Conservation (phyloP, 2,888 invertebrate species). For the Torymus tubicola region DNA sequence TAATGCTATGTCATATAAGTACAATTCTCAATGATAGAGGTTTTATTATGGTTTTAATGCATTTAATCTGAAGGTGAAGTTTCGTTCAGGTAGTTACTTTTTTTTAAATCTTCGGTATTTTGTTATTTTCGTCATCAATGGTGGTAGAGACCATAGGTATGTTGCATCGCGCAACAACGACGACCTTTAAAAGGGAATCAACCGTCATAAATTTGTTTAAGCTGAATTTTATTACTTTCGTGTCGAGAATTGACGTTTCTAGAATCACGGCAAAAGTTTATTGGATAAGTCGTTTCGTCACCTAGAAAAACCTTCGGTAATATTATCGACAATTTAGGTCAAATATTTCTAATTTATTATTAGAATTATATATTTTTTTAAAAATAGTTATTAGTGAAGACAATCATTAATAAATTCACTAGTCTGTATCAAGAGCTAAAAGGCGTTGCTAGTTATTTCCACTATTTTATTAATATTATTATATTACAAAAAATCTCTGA, state of each 20-base stretch:
- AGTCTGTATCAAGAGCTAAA: neutral
- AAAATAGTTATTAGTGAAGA: constrained; percentile 29
- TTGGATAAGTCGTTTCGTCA: constrained; percentile 42
- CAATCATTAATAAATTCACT: constrained; percentile 39
- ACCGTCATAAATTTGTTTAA: constrained; percentile 51
- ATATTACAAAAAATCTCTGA: too few relatives aligned
- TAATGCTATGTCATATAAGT: too few relatives aligned
- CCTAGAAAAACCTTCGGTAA: neutral
- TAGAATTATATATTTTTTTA: constrained; percentile 36
- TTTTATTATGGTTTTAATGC: too few relatives aligned
- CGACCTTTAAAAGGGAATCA: constrained; percentile 21
- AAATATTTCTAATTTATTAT: constrained; percentile 38
- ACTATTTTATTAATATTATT: too few relatives aligned
- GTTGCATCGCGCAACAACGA: neutral
- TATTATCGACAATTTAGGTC: constrained; percentile 17
- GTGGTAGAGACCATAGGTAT: too few relatives aligned
- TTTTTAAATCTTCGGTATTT: too few relatives aligned
- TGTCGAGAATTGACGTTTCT: constrained; percentile 36
- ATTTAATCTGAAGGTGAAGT: too few relatives aligned
- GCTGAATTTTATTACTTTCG: constrained; percentile 49
- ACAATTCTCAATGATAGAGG: too few relatives aligned
- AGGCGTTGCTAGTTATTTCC: neutral
- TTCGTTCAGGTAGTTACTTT: too few relatives aligned
- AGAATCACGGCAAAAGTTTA: constrained; percentile 22
- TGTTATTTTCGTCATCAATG: too few relatives aligned